Conservation (phyloP, 2,888 invertebrate genomes). For the Acanthosepion pharaonis region DNA sequence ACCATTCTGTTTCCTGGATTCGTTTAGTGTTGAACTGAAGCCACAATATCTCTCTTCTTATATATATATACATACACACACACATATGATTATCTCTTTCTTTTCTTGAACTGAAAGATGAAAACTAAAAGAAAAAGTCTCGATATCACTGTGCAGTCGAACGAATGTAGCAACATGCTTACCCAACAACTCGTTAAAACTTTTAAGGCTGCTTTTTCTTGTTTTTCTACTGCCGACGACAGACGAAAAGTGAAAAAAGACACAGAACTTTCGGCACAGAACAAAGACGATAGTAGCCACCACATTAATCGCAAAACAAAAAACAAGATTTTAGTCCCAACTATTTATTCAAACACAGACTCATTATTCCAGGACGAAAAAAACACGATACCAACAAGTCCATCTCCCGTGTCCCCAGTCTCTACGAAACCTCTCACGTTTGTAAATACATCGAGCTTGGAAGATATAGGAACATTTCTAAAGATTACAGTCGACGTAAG, state of each 20-base stretch:
- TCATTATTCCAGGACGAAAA: background rate
- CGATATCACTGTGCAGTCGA: background rate
- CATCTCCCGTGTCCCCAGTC: background rate
- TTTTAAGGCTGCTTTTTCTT: background rate
- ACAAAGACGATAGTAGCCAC: background rate
- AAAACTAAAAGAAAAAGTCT: background rate
- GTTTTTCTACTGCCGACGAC: background rate
- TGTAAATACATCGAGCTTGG: background rate
- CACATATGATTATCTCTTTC: background rate
- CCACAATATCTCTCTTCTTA: background rate
- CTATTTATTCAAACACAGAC: background rate
- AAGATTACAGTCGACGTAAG: background rate
- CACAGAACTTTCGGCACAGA: background rate
- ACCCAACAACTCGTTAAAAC: background rate
- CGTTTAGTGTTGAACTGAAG: background rate
- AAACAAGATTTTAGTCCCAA: background rate
- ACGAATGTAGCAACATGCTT: background rate
- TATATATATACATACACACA: background rate
- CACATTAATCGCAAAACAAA: background rate
- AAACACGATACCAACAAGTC: background rate
- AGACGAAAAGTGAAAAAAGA: background rate
- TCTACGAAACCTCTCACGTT: background rate
- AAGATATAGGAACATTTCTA: background rate
- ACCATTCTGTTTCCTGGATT: background rate
- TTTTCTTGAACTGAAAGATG: background rate